Evolutionary conservation across 2,797 vertebrate species (phyloP), one percentile per base, ranked within the genome.

Genomic region (Pteropus rufus): DNA sequence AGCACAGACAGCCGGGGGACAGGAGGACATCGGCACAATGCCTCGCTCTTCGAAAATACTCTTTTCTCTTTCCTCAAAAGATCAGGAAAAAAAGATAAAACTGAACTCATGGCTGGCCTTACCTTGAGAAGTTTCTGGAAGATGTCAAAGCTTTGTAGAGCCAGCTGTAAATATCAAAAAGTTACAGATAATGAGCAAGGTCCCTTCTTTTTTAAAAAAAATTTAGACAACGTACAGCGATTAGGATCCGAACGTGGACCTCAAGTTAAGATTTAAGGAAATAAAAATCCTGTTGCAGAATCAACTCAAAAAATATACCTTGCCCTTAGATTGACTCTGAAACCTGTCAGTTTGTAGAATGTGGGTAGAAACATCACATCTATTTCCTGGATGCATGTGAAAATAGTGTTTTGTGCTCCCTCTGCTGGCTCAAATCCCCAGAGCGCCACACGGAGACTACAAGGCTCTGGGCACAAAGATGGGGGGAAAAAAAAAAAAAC

Each of bases 91-190:
- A 5, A 91, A 23, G 31, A 29, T 29, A 75, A 0, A 41, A 69
- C 81, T 23, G 24, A 77, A 26, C 73, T 44, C 46, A 52, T 0
- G 44, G 75, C 70, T 44, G 46, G 87, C 49, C 98, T 98, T 98
- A 99, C 99, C 99, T 99, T 99, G 3, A 99, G 98, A 10, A 99
- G 99, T 89, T 99, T 99, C 99, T 99, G 99, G 95, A 99, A 97
- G 36, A 98, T 99, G 92, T 98, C 98, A 97, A 99, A 99, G 95
- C 99, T 99, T 95, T 99, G 99, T 72, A 99, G 98, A 10, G 99
- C 99, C 70, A 99, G 98, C 99, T 99, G 95, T 41, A 23, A 93
- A 96, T 77, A 97, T 44, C 21, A 97, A 95, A 21, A 96, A 23
- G 75, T 97, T 44, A 97, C 29, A 97, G 70, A 58, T 10, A 7